phyloP scores from a whole-genome alignment of 2,113 vertebrate species.

The Ploceus nigricollis region DNA sequence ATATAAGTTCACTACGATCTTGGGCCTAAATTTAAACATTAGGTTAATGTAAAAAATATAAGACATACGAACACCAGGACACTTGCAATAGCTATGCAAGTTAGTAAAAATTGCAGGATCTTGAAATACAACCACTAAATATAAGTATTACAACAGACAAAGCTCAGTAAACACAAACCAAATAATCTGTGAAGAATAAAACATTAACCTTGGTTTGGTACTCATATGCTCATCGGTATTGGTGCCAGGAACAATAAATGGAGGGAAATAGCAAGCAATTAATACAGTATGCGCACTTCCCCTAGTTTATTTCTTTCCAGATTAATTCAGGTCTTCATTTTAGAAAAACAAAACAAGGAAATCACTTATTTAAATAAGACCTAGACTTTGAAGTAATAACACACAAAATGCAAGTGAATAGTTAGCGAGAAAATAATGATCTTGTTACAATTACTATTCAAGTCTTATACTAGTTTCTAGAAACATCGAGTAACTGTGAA shows the following conservation, averaged over 20 bases:
- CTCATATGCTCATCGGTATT: background rate
- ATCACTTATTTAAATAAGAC: background rate
- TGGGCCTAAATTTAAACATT: background rate
- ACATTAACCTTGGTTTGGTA: background rate
- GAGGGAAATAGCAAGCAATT: background rate
- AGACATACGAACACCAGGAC: background rate
- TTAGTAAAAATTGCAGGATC: background rate
- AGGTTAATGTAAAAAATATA: background rate
- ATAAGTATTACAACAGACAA: background rate
- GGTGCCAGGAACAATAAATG: background rate
- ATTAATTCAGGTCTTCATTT: constrained; percentile 1
- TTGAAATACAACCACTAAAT: background rate
- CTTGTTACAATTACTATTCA: background rate
- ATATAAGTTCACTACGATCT: background rate
- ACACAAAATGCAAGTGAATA: background rate
- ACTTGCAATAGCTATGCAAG: background rate
- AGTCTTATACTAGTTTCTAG: background rate
- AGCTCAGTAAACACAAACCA: background rate
- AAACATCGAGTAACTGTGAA: background rate
- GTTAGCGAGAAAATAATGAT: background rate
- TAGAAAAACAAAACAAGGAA: constrained; percentile 20
- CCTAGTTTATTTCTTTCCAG: background rate
- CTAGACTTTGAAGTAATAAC: background rate
- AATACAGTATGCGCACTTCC: background rate
- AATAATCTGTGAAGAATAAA: background rate